Conservation (phyloP, 2,888 invertebrate species). For the Cheilosia soror region DNA sequence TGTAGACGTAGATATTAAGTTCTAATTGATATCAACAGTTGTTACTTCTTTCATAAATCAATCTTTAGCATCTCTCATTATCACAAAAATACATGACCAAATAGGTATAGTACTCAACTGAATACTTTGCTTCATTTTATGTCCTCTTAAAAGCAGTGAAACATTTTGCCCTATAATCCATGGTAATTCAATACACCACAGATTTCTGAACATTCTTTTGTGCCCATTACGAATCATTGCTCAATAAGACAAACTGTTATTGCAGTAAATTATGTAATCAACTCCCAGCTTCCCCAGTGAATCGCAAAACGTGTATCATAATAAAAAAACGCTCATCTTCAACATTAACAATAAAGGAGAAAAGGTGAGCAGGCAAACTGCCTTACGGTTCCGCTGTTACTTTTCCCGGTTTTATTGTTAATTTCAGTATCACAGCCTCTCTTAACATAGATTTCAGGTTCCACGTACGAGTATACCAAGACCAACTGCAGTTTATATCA, state of each 20-base stretch:
- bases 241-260: conserved; percentile 50
- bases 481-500: conserved; percentile 17
- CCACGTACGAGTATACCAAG: background rate
- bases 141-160: conserved; percentile 13
- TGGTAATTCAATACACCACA: conserved; percentile 44
- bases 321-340: conserved; percentile 16
- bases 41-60: background rate
- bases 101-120: no score
- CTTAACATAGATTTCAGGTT: background rate
- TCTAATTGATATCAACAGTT: background rate
- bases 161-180: background rate
- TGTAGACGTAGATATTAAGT: no score
- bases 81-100: background rate
- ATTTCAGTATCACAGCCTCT: background rate
- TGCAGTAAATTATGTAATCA: conserved; percentile 33
- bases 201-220: conserved; percentile 52
- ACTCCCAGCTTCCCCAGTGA: background rate
- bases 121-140: background rate
- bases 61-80: conserved; percentile 5
- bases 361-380: conserved; percentile 1
- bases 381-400: conserved; percentile 6
- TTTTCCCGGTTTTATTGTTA: conserved; percentile 9
- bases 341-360: conserved; percentile 12
- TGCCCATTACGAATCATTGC: conserved; percentile 60
- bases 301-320: conserved; percentile 7